phyloP scores from a whole-genome alignment of 2,113 vertebrate species.

The Jacana jacana region DNA sequence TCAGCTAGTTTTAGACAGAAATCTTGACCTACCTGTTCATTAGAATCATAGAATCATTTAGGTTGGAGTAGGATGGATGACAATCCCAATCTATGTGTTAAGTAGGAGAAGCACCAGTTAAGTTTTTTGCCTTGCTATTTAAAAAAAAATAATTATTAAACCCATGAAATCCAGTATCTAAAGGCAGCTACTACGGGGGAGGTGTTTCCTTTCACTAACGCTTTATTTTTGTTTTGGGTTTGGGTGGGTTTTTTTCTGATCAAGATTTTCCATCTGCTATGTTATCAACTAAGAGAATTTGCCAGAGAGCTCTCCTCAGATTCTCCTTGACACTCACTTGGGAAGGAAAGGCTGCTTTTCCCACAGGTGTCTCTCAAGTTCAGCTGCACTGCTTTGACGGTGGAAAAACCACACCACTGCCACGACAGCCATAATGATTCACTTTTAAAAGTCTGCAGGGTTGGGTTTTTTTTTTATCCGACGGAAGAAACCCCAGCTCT shows the following conservation, averaged over 20 bases:
- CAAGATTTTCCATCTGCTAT: conserved; percentile 43
- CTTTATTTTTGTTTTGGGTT: conserved; percentile 15
- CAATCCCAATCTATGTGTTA: not conserved
- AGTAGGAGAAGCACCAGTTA: not conserved
- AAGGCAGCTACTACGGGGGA: conserved; percentile 26
- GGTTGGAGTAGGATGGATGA: not conserved
- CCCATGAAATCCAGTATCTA: not conserved
- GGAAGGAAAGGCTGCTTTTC: not conserved
- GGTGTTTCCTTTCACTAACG: conserved; percentile 6
- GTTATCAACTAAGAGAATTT: not conserved
- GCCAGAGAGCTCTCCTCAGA: not conserved
- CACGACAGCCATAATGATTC: not conserved
- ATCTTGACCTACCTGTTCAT: not conserved
- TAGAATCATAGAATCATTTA: too few species aligned
- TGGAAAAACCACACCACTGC: not conserved
- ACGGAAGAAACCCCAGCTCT: not conserved
- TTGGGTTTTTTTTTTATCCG: not conserved
- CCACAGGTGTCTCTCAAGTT: not conserved
- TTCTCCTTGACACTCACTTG: not conserved
- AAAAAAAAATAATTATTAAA: not conserved
- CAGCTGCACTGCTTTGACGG: not conserved
- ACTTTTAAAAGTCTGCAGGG: not conserved
- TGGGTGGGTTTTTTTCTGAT: not conserved
- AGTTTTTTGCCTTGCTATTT: not conserved
- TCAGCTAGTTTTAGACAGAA: not conserved